phyloP scores from a whole-genome alignment of 2,113 vertebrate genomes.

The Albula goreensis region DNA sequence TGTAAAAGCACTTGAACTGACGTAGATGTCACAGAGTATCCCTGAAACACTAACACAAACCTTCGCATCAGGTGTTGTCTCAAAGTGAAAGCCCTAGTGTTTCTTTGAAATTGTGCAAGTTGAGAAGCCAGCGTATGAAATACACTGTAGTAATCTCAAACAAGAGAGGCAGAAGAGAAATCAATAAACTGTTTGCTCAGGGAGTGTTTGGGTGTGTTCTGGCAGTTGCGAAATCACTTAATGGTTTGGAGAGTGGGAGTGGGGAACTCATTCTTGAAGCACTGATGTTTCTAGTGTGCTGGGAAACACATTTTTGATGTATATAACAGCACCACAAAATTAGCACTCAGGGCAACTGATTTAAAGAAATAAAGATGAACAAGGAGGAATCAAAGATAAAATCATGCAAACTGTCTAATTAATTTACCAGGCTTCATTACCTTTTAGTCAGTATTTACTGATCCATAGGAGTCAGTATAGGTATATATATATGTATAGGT shows the following conservation, averaged over 20 bases:
- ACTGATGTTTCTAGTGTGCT: not conserved
- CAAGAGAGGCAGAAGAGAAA: constrained; percentile 14
- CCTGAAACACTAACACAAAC: not conserved
- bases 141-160: not conserved
- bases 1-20: not conserved
- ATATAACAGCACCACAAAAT: not conserved
- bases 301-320: not conserved
- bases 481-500: no score
- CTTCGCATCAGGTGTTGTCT: not conserved
- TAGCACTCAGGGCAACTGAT: not conserved
- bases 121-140: not conserved
- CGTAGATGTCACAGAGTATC: not conserved
- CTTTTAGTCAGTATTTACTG: not conserved
- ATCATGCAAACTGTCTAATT: not conserved
- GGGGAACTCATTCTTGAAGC: not conserved
- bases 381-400: not conserved
- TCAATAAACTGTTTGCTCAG: constrained; percentile 41
- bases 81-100: not conserved
- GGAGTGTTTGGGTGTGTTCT: constrained; percentile 49
- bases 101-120: not conserved
- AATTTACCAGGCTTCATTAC: not conserved
- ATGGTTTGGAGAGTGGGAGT: constrained; percentile 23
- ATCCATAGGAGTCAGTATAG: no score
- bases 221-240: constrained; percentile 33
- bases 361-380: not conserved